Evolutionary conservation across 2,113 vertebrate species (phyloP).

Genomic region (Hemicordylus capensis): DNA sequence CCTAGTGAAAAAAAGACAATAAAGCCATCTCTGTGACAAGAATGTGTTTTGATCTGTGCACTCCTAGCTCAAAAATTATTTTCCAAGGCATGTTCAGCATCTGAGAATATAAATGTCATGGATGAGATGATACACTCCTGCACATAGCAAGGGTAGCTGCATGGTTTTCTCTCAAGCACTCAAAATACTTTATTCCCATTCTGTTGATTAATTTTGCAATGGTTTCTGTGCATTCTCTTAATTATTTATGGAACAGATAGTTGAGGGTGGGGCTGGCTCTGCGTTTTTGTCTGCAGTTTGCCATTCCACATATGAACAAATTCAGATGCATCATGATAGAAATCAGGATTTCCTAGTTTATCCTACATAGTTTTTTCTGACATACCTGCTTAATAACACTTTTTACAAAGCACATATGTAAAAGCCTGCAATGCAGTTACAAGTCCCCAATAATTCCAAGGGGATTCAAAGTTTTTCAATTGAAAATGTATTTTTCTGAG

Average conservation of each 20-base stretch:
- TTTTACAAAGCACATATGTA: neutral
- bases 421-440: neutral
- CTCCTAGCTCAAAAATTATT: neutral
- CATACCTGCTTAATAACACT: neutral
- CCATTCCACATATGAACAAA: neutral
- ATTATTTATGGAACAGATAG: slow-evolving; percentile 14
- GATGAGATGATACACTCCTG: neutral
- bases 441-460: neutral
- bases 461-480: neutral
- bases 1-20: neutral
- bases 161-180: neutral
- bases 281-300: neutral
- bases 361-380: neutral
- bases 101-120: neutral
- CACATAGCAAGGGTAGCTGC: neutral
- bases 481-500: neutral
- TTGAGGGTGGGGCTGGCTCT: no score
- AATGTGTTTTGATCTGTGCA: neutral
- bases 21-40: neutral
- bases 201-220: neutral
- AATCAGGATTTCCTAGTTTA: neutral
- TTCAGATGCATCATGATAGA: neutral
- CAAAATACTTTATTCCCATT: no score
- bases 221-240: neutral
- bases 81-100: neutral